Evolutionary conservation across 2,797 vertebrate species (phyloP).

Genomic region (Alcedo atthis): DNA sequence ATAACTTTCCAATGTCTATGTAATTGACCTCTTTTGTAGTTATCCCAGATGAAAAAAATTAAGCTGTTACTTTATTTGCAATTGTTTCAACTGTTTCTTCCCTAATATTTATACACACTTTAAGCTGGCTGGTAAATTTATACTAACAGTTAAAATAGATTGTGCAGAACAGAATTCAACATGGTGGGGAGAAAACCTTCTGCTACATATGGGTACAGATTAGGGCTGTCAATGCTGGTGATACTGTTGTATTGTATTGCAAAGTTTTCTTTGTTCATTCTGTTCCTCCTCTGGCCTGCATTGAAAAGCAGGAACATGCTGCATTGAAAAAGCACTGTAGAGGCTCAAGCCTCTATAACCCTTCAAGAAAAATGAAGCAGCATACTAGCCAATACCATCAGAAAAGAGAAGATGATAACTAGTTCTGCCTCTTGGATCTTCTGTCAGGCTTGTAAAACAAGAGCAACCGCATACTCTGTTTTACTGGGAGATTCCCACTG

Average conservation of each 20-base stretch:
- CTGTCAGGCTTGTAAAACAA: background rate
- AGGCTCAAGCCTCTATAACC: background rate
- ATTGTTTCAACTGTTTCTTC: background rate
- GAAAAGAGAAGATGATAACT: background rate
- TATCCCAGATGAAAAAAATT: slow-evolving; percentile 19
- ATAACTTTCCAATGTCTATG: background rate
- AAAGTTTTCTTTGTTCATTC: background rate
- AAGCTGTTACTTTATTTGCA: slow-evolving; percentile 15
- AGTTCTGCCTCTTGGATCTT: background rate
- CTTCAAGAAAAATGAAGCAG: background rate
- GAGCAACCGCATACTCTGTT: background rate
- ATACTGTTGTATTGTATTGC: background rate
- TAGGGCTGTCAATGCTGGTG: background rate
- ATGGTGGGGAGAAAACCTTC: background rate
- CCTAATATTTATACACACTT: background rate
- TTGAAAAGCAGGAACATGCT: background rate
- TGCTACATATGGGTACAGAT: background rate
- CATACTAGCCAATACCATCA: background rate
- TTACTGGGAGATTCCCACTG: background rate
- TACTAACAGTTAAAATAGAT: background rate
- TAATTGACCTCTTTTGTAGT: background rate
- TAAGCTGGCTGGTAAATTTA: background rate
- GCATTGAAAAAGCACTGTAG: background rate
- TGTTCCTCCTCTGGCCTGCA: background rate
- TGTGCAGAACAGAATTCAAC: background rate